These are phyloP conservation scores for Tetramorium simillimum DNA, from an alignment of 1,140 invertebrate genomes.

Conservation along the genomic window DNA sequence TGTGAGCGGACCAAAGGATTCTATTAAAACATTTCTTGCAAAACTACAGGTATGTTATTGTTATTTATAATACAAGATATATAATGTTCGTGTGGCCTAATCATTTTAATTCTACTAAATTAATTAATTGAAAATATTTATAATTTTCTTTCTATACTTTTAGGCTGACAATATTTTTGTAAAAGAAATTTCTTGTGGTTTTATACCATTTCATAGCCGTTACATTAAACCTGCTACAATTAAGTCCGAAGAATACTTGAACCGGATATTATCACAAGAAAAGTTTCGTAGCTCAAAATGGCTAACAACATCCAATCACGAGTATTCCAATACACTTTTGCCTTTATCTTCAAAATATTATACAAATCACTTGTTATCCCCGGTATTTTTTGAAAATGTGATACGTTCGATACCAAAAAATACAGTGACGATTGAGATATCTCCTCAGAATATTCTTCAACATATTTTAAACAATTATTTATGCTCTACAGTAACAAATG, in stretches of 20 bases:
- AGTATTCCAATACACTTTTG: constrained; percentile 90
- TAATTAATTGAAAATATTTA: too few relatives aligned
- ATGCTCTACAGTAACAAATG: constrained; percentile 86
- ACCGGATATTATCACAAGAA: too few relatives aligned
- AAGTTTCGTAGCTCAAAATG: constrained; percentile 79
- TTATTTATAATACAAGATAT: too few relatives aligned
- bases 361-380: constrained; percentile 94
- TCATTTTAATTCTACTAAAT: too few relatives aligned
- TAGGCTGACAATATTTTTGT: too few relatives aligned
- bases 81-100: too few relatives aligned
- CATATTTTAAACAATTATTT: constrained; percentile 88
- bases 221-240: too few relatives aligned
- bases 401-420: constrained; percentile 91
- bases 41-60: constrained; percentile 78
- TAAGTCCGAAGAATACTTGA: too few relatives aligned
- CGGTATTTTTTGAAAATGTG: constrained; percentile 95
- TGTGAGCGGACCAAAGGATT: constrained; percentile 88
- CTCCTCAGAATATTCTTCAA: constrained; percentile 92
- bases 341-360: constrained; percentile 95
- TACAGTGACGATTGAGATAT: constrained; percentile 92
- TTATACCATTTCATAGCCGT: too few relatives aligned
- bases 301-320: constrained; percentile 93
- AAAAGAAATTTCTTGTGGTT: too few relatives aligned
- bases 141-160: too few relatives aligned
- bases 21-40: constrained; percentile 78